phyloP scores from a whole-genome alignment of 2,113 vertebrate species.

The Poeciliopsis turrubarensis region DNA sequence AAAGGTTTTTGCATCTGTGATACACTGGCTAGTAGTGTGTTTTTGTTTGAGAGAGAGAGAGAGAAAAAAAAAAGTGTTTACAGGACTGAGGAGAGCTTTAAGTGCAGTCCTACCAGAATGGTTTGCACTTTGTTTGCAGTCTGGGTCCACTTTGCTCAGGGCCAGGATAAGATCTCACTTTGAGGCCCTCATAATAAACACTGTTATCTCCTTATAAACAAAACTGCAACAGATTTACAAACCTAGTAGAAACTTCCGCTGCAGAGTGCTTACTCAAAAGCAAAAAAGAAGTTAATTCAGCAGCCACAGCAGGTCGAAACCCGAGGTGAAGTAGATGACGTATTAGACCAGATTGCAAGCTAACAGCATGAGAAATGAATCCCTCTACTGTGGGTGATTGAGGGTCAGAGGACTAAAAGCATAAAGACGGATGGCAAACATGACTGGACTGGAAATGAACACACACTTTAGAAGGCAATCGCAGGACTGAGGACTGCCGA shows the following conservation, averaged over 20 bases:
- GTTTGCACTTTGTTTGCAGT: conserved; percentile 23
- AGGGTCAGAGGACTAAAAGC: conserved; percentile 31
- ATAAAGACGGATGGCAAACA: conserved; percentile 40
- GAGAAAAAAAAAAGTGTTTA: neutral
- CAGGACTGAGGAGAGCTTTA: conserved; percentile 12
- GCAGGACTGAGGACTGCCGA: conserved; percentile 21
- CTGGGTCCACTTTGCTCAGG: neutral
- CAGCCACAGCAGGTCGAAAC: neutral
- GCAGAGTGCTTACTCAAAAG: neutral
- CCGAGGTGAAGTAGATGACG: neutral
- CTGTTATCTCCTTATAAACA: conserved; percentile 26
- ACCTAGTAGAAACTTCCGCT: neutral
- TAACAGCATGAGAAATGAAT: conserved; percentile 26
- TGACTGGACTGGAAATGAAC: conserved; percentile 13
- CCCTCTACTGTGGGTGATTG: conserved; percentile 34
- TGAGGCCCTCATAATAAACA: conserved; percentile 8
- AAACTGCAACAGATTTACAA: conserved; percentile 9
- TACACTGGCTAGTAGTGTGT: conserved; percentile 9
- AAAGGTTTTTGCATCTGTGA: conserved; percentile 21
- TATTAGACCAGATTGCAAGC: neutral
- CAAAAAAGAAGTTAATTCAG: neutral
- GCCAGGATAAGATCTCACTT: conserved; percentile 40
- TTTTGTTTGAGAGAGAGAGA: conserved; percentile 7
- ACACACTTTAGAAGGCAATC: conserved; percentile 36
- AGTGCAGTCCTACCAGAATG: conserved; percentile 37